These are phyloP conservation scores for Melieria crassipennis DNA, from an alignment of 2,888 invertebrate species.

Conservation along the genomic window DNA sequence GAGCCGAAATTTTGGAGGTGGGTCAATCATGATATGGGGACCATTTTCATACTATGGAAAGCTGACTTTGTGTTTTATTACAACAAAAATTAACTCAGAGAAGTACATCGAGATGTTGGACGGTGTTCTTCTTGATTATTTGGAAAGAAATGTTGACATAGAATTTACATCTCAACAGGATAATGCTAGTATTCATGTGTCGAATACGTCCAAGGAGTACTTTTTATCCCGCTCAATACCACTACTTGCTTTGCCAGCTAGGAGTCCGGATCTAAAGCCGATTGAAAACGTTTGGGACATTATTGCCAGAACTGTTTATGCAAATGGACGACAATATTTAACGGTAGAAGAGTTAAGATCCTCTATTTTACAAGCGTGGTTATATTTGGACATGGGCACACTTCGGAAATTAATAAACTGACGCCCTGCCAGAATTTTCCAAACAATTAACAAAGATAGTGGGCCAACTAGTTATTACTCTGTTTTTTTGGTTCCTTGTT, in stretches of 20 bases:
- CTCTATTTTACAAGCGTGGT: background rate
- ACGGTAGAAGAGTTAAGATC: background rate
- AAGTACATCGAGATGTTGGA: background rate
- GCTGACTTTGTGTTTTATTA: background rate
- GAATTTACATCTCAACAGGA: background rate
- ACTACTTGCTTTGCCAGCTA: no score
- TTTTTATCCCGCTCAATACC: background rate
- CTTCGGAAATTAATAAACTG: background rate
- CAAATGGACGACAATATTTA: no score
- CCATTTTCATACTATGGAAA: background rate
- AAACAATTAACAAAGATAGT: background rate
- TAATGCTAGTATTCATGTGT: background rate
- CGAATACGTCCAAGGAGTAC: background rate
- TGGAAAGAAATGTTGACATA: background rate
- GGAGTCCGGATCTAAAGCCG: background rate
- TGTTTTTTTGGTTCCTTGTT: no score
- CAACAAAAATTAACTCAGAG: background rate
- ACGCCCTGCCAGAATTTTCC: background rate
- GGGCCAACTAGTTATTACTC: background rate
- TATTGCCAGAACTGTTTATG: background rate
- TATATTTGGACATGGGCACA: background rate
- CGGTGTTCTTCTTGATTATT: background rate
- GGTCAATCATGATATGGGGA: slow-evolving; percentile 5
- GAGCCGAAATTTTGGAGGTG: background rate
- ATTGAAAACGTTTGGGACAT: background rate